Evolutionary conservation across 2,888 invertebrate species (phyloP).

Genomic region (Drosophila paramelanica): DNA sequence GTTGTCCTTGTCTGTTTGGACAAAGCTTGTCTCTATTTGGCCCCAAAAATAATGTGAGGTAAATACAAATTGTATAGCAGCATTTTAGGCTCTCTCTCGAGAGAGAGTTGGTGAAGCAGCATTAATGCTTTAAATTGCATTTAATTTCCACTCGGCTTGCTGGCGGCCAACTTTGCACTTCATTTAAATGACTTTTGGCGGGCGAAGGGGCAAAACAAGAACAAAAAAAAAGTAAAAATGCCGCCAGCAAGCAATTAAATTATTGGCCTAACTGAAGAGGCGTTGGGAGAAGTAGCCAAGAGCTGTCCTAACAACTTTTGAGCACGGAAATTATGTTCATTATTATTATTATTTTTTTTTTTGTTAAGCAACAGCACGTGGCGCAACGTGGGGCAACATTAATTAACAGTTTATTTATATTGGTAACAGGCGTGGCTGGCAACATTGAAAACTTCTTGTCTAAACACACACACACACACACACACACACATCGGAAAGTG

Average conservation of each 20-base stretch:
- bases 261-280: slow-evolving; percentile 44
- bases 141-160: slow-evolving; percentile 32
- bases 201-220: slow-evolving; percentile 4
- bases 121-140: slow-evolving; percentile 65
- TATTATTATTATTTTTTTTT: slow-evolving; percentile 29
- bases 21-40: slow-evolving; percentile 46
- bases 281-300: not conserved
- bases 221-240: slow-evolving; percentile 58
- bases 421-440: slow-evolving; percentile 21
- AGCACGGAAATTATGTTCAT: slow-evolving; percentile 65
- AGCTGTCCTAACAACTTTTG: slow-evolving; percentile 41
- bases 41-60: slow-evolving; percentile 49
- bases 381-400: slow-evolving; percentile 39
- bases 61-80: slow-evolving; percentile 37
- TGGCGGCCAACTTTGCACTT: slow-evolving; percentile 61
- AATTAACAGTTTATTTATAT: slow-evolving; percentile 74
- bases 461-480: not conserved
- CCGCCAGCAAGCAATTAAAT: slow-evolving; percentile 69
- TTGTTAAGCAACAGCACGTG: slow-evolving; percentile 12
- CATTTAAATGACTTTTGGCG: slow-evolving; percentile 55
- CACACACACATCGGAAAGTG: slow-evolving; percentile 8
- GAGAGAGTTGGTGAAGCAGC: not conserved
- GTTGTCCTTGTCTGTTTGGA: slow-evolving; percentile 41
- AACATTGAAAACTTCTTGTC: slow-evolving; percentile 58
- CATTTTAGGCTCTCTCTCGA: slow-evolving; percentile 12